phyloP scores from a whole-genome alignment of 2,113 vertebrate genomes.

The Probosciger aterrimus region DNA sequence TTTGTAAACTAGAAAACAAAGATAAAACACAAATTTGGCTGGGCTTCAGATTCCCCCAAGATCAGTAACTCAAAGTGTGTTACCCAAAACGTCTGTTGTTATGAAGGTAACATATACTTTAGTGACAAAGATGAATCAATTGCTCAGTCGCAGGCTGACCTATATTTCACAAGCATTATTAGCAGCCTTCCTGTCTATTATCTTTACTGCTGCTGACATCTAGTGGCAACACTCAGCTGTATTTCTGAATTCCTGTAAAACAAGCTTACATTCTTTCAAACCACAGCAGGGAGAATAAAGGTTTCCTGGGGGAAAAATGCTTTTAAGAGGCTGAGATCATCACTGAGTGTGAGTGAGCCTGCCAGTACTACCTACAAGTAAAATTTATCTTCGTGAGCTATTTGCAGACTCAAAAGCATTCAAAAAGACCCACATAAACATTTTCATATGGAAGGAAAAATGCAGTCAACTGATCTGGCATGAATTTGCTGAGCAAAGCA shows the following conservation, averaged over 20 bases:
- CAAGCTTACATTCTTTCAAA: neutral
- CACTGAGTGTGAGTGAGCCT: neutral
- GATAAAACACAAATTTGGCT: neutral
- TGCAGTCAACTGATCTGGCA: neutral
- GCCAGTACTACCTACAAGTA: neutral
- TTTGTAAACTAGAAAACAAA: neutral
- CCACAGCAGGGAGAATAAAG: neutral
- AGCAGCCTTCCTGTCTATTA: neutral
- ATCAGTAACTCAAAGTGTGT: neutral
- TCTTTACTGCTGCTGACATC: neutral
- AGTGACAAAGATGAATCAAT: neutral
- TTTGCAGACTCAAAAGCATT: neutral
- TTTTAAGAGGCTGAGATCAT: neutral
- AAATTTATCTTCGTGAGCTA: neutral
- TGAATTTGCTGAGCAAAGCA: slow-evolving; percentile 40
- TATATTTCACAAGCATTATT: neutral
- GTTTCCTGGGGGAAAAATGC: neutral
- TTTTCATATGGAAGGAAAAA: slow-evolving; percentile 11
- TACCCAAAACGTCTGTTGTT: neutral
- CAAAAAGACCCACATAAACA: neutral
- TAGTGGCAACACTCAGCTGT: neutral
- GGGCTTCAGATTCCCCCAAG: neutral
- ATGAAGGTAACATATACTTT: neutral
- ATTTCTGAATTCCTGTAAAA: neutral
- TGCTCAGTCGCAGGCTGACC: neutral